phyloP scores from a whole-genome alignment of 2,888 invertebrate species.

The Ceriagrion tenellum region DNA sequence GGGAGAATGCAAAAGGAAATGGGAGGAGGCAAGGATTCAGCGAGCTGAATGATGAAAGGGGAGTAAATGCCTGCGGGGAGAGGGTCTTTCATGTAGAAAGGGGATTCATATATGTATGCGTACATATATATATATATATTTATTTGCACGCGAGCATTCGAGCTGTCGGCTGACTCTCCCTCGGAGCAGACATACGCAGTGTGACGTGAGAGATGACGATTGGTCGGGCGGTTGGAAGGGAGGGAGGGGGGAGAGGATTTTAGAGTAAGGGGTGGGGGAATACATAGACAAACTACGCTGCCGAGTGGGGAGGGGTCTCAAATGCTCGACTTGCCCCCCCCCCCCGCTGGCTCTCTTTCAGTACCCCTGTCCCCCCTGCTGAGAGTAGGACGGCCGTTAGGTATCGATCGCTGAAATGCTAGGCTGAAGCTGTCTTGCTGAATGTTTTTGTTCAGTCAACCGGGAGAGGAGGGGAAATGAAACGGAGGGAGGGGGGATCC shows the following conservation, averaged over 20 bases:
- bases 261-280: neutral
- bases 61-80: neutral
- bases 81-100: neutral
- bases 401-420: slow-evolving; percentile 11
- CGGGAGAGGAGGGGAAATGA: neutral
- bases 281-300: neutral
- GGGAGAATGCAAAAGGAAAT: neutral
- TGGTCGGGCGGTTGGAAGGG: neutral
- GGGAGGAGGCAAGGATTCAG: neutral
- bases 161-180: neutral
- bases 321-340: no score
- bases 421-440: slow-evolving; percentile 27
- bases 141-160: neutral
- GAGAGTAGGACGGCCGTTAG: neutral
- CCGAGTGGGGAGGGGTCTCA: neutral
- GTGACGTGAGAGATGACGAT: slow-evolving; percentile 46
- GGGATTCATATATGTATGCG: neutral
- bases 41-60: neutral
- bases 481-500: neutral
- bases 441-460: slow-evolving; percentile 39
- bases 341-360: no score
- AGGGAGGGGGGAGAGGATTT: slow-evolving; percentile 16
- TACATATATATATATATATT: no score
- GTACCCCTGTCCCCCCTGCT: neutral
- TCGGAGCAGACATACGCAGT: slow-evolving; percentile 29